A percentile compares a stretch with the other conserved stretches of the same genome.
phyloP scores from a whole-genome alignment of 2,888 invertebrate genomes.

The Boloria euphrosyne region DNA sequence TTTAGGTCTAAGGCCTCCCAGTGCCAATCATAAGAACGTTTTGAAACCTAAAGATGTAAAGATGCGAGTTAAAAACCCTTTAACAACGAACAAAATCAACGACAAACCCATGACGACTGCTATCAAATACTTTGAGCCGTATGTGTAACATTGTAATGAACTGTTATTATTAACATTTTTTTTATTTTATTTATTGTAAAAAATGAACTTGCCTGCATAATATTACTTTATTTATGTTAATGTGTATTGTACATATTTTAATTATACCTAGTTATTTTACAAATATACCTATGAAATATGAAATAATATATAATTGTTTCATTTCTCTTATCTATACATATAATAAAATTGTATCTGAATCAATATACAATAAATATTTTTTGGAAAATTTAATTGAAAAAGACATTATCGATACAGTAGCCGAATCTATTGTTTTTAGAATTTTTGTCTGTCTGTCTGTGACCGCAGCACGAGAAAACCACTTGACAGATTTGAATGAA shows the following conservation, averaged over 20 bases:
- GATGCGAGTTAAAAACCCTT: conserved; percentile 86
- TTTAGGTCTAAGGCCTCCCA: conserved; percentile 81
- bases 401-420: too few species aligned
- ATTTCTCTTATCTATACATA: too few species aligned
- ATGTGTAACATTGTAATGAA: conserved; percentile 60
- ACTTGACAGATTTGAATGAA: too few species aligned
- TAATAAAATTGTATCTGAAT: too few species aligned
- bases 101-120: conserved; percentile 81
- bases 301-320: conserved; percentile 29
- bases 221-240: conserved; percentile 71
- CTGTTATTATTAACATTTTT: conserved; percentile 38
- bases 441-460: too few species aligned
- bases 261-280: conserved; percentile 61
- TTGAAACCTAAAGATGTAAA: conserved; percentile 90
- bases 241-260: conserved; percentile 66
- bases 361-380: too few species aligned
- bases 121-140: conserved; percentile 81
- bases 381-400: too few species aligned
- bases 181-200: conserved; percentile 73
- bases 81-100: conserved; percentile 82
- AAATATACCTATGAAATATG: conserved; percentile 62
- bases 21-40: conserved; percentile 88
- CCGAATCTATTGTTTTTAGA: too few species aligned
- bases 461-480: too few species aligned
- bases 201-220: conserved; percentile 80